phyloP scores from a whole-genome alignment of 2,113 vertebrate species.

The Trogon melanurus region DNA sequence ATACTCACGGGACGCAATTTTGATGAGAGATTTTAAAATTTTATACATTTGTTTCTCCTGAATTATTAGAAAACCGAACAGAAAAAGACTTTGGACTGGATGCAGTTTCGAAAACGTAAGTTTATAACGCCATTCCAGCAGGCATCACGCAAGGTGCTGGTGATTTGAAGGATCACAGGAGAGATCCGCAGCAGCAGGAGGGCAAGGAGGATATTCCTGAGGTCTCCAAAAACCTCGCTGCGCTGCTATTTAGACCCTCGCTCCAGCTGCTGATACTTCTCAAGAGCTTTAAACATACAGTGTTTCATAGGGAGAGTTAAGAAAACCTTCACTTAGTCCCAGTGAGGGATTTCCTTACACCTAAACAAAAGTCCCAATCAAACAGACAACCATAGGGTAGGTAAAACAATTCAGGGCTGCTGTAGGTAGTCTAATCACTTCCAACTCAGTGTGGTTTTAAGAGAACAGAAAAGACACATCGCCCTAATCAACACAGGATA shows the following conservation, averaged over 20 bases:
- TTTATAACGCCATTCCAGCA: not conserved
- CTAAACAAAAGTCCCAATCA: not conserved
- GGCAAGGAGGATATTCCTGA: too few species aligned
- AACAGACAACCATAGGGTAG: not conserved
- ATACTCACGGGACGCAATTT: not conserved
- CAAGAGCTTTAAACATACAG: not conserved
- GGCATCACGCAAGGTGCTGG: accelerated
- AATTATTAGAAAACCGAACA: not conserved
- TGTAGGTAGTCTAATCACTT: not conserved
- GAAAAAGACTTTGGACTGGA: not conserved
- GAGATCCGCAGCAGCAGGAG: not conserved
- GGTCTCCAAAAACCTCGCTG: not conserved
- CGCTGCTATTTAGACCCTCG: not conserved
- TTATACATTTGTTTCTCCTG: not conserved
- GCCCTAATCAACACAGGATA: not conserved
- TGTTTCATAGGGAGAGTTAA: not conserved
- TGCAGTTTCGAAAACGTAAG: not conserved
- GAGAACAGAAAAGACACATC: not conserved
- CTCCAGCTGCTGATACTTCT: not conserved
- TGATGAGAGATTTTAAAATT: not conserved
- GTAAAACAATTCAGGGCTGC: not conserved
- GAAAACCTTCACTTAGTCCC: not conserved
- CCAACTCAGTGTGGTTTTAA: not conserved
- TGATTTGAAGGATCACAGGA: not conserved
- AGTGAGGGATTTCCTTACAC: not conserved